Conservation (phyloP, 2,888 invertebrate genomes). For the Callyntrura guangdongensis region DNA sequence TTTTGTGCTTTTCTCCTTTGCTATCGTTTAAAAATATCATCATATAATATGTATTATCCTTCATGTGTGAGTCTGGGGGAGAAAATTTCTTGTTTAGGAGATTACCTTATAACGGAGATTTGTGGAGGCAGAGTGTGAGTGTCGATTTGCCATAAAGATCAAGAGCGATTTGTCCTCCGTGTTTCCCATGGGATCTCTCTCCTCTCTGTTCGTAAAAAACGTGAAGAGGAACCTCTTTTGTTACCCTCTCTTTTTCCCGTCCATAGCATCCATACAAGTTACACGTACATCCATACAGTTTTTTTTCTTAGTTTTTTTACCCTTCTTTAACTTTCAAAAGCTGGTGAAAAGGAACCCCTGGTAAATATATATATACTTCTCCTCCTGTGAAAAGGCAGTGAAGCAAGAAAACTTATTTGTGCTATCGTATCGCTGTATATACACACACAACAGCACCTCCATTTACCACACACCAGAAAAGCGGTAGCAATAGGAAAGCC, state of each 20-base stretch:
- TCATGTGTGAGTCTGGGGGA: conserved; percentile 39
- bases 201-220: conserved; percentile 61
- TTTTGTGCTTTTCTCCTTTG: conserved; percentile 32
- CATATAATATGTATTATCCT: conserved; percentile 42
- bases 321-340: conserved; percentile 79
- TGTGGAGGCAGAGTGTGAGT: conserved; percentile 84
- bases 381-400: conserved; percentile 49
- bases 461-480: conserved; percentile 12
- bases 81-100: conserved; percentile 83
- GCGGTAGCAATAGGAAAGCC: background rate
- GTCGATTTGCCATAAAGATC: conserved; percentile 85
- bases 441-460: conserved; percentile 23
- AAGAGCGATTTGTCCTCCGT: conserved; percentile 84
- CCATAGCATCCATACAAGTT: conserved; percentile 21
- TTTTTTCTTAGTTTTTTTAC: conserved; percentile 66
- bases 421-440: background rate
- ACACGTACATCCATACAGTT: background rate
- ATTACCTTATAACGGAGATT: conserved; percentile 85
- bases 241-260: conserved; percentile 65
- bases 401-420: conserved; percentile 71
- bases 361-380: background rate
- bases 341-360: conserved; percentile 48
- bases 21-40: conserved; percentile 42
- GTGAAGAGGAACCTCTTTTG: conserved; percentile 75
- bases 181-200: conserved; percentile 83